Base-by-base conservation (phyloP, 2,797 vertebrate species). In the Australoheros facetus region DNA sequence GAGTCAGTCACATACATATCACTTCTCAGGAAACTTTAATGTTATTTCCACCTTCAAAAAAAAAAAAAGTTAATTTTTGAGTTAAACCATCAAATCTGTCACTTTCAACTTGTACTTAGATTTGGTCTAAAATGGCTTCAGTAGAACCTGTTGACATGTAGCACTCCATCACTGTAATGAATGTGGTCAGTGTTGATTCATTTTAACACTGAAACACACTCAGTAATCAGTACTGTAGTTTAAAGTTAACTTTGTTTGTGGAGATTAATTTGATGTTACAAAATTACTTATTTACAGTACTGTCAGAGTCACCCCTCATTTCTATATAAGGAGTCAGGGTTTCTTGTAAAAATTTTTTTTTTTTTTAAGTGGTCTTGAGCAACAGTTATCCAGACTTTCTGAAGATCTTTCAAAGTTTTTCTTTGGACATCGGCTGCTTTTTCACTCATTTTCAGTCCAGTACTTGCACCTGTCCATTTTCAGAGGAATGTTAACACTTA, bases 211-310 rank as follows among this genome's bases (percentile, higher is more conserved):
- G 42, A 69, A 69, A 69, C 42, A 51, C 26, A 13, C 10, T 0
- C 64, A 51, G 42, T 69, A 69, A 69, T 51, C 42, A 69, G 64
- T 51, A n/a, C 42, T 69, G 62, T 4, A n/a, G 62, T 69, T 69
- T 69, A 66, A 45, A 66, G 21, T 28, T 48, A 48, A 66, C 42
- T 0, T 10, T 30, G 42, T 51, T 69, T 69, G 42, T 69, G 16
- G 42, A 48, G 62, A 69, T 30, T 69, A 30, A 21, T 30, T 69
- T 69, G 16, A 69, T 51, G 14, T 17, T 64, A 45, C 21, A 45
- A 64, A 37, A 42, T 62, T 62, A 26, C 7, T 9, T 34, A 8
- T 34, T 34, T 32, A 32, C 30, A 32, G 30, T 34, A 8, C 32
- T 1, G 7, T 34, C 32, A 34, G 34, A 59, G 30, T n/a, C 37